Evolutionary conservation across 30 jellyfish, hydroid and myxozoan species (phyloP).

Genomic region (Aurelia coerulea): DNA sequence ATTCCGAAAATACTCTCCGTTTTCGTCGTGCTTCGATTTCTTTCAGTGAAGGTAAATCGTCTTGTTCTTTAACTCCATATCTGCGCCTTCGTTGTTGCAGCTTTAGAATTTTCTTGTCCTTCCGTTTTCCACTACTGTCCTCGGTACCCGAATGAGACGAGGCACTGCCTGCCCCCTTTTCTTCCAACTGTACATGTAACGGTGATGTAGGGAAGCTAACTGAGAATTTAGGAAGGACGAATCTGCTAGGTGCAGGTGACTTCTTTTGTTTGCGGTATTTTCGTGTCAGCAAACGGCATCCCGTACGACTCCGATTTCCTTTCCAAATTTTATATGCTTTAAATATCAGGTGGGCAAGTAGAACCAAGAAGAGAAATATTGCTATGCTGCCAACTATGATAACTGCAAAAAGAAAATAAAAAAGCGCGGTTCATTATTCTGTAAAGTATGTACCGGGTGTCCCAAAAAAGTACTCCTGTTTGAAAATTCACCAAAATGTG

Average conservation of each 20-base stretch:
- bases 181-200: constrained; percentile 1
- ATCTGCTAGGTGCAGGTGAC: neutral
- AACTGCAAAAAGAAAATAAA: neutral
- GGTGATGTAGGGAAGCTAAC: constrained; percentile 26
- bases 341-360: neutral
- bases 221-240: constrained; percentile 34
- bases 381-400: constrained; percentile 35
- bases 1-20: constrained; percentile 34
- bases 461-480: too few species aligned
- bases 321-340: neutral
- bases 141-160: neutral
- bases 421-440: neutral
- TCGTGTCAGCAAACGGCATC: neutral
- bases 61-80: neutral
- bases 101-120: neutral
- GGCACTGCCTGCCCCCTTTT: neutral
- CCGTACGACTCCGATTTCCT: neutral
- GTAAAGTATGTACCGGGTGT: too few species aligned
- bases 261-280: neutral
- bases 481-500: too few species aligned
- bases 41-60: neutral
- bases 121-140: neutral
- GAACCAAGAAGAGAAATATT: neutral
- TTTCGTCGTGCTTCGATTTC: constrained; percentile 4
- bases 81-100: neutral